A percentile compares a stretch with the other conserved stretches of the same genome.
Evolutionary conservation across 2,113 vertebrate species (phyloP).

Genomic region (Anoplopoma fimbria): DNA sequence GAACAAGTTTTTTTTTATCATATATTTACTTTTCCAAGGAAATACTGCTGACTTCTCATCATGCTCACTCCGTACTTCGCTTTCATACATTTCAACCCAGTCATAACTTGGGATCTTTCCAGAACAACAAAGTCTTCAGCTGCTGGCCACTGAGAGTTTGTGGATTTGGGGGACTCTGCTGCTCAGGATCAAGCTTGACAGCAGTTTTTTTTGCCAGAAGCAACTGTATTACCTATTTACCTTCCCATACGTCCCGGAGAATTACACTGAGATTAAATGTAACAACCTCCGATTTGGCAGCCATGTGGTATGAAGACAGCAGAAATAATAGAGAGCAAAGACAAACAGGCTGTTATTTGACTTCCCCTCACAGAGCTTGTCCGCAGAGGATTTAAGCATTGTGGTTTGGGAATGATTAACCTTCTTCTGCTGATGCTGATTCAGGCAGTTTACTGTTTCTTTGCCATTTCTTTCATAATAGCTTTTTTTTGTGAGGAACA

Average conservation of each 20-base stretch:
- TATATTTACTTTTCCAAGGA: slow-evolving; percentile 41
- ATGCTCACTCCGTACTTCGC: neutral
- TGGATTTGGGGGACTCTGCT: slow-evolving; percentile 37
- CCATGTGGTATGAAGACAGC: slow-evolving; percentile 15
- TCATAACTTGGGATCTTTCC: slow-evolving; percentile 58
- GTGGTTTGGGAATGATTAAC: slow-evolving; percentile 34
- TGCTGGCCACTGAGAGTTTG: slow-evolving; percentile 11
- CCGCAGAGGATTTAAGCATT: slow-evolving; percentile 39
- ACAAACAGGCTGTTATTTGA: slow-evolving; percentile 35
- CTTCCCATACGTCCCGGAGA: neutral
- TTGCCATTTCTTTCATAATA: neutral
- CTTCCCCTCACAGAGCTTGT: slow-evolving; percentile 4
- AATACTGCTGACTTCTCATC: slow-evolving; percentile 28
- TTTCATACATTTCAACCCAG: slow-evolving; percentile 48
- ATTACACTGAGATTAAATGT: slow-evolving; percentile 13
- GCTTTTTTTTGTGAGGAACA: neutral
- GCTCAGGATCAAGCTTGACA: slow-evolving; percentile 49
- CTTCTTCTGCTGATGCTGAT: slow-evolving; percentile 46
- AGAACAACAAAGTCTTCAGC: slow-evolving; percentile 43
- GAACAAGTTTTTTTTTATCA: slow-evolving; percentile 22
- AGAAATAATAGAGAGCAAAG: slow-evolving; percentile 22
- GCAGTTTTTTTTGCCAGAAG: slow-evolving; percentile 46
- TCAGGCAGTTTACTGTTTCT: slow-evolving; percentile 38
- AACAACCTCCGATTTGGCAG: slow-evolving; percentile 9
- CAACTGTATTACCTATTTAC: slow-evolving; percentile 46